Base-by-base conservation (phyloP, 2,888 invertebrate genomes). In the Ophion costatus region DNA sequence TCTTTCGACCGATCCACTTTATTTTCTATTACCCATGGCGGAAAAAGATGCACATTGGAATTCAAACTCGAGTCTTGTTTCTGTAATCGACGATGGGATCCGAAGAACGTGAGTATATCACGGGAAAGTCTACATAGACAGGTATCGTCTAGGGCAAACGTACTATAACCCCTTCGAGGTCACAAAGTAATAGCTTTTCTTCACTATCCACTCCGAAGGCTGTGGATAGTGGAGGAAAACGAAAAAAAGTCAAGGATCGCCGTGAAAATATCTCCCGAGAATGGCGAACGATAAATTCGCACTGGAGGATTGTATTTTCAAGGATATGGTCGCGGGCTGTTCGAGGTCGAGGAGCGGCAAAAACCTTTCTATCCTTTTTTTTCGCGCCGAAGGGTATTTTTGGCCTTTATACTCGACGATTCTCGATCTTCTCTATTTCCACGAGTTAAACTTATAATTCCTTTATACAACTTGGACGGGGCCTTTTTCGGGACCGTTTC, bases 261-360 rank as follows among this genome's bases (percentile, higher is more conserved):
- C 29, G 66, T 70, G 45, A 66, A 82, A 82, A 84, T 76, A 70
- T 78, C 64, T n/a, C 66, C 14, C 71, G 66, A 59, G 69, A 76
- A 80, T 82, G 70, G 79, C 64, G 42, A 79, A 66, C 75, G 82
- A 82, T 84, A 84, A 84, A 84, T 82, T 79, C 70, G 67, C 11
- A 38, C 75, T 29, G 29, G 75, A 38, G 45, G n/a, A 73, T 80
- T 61, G 51, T 74, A 33, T 73, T 73, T 57, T 67, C 45, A 29
- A 73, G 67, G 42, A 57, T 45, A 45, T 0, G 22, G 10, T 45
- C 29, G 42, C 14, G 33, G 63, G n/a, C 9, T 9, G 20, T 45
- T 42, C 45, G n/a, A 51, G 33, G 14, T 51, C 29, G 42, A 20
- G 57, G 64, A 56, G n/a, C 20, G 11, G 20, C 64, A 80, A 66